Evolutionary conservation across 1,140 invertebrate genomes (phyloP).

Genomic region (Lasioglossum albipes): DNA sequence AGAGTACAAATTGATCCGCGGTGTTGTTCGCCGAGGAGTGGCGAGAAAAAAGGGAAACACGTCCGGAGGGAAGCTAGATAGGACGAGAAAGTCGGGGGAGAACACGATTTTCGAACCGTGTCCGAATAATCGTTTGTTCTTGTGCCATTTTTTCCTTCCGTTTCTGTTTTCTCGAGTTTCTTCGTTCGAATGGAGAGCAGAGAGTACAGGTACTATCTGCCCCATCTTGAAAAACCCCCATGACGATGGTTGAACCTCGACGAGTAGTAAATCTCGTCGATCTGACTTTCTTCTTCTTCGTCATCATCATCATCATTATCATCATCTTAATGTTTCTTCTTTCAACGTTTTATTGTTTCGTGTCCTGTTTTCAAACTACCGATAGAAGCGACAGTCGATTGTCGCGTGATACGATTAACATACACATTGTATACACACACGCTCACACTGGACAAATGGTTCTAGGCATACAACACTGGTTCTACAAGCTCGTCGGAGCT

Average conservation of each 20-base stretch:
- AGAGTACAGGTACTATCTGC: not conserved
- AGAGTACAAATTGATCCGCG: constrained; percentile 75
- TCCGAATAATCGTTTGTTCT: constrained; percentile 13
- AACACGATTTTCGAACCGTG: constrained; percentile 7
- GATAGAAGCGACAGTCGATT: constrained; percentile 20
- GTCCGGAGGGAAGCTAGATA: constrained; percentile 23
- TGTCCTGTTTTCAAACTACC: constrained; percentile 2
- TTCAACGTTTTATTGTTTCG: not conserved
- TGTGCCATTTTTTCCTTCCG: constrained; percentile 25
- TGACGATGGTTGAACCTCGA: constrained; percentile 29
- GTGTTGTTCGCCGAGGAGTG: constrained; percentile 33
- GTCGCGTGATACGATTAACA: constrained; percentile 15
- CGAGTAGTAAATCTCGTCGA: constrained; percentile 40
- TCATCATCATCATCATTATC: constrained; percentile 6
- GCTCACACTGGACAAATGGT: not conserved
- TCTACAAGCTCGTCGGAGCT: constrained; percentile 3
- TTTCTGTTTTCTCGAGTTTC: not conserved
- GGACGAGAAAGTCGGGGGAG: too few species aligned
- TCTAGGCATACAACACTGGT: not conserved
- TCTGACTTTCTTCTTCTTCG: constrained; percentile 39
- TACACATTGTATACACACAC: not conserved
- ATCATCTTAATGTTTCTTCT: not conserved
- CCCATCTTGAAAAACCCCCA: not conserved
- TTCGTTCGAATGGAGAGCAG: not conserved
- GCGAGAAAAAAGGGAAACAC: constrained; percentile 31